These are phyloP conservation scores for Castor canadensis DNA, from an alignment of 2,113 vertebrate species.

Conservation along the genomic window DNA sequence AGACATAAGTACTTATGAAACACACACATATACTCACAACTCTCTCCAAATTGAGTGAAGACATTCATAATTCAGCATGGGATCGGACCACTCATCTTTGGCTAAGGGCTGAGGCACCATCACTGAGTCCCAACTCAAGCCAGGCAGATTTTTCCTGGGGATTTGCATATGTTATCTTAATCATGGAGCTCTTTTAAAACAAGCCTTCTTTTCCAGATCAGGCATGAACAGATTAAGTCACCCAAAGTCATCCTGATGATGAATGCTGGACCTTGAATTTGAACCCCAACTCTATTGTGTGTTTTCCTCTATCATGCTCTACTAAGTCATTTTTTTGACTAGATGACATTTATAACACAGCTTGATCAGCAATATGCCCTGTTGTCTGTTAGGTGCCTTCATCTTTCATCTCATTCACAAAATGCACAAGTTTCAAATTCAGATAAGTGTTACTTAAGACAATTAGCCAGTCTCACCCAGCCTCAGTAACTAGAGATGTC, in stretches of 20 bases:
- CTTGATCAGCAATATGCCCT: neutral
- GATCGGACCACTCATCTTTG: neutral
- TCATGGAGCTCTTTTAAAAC: neutral
- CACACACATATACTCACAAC: neutral
- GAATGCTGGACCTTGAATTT: neutral
- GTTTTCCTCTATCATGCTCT: neutral
- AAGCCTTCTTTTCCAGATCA: neutral
- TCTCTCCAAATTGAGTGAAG: neutral
- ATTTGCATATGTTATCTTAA: neutral
- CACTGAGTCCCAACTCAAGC: neutral
- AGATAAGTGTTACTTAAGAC: neutral
- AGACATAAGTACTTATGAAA: neutral
- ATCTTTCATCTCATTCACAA: neutral
- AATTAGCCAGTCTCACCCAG: neutral
- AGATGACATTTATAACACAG: neutral
- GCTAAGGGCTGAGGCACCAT: neutral
- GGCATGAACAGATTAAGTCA: neutral
- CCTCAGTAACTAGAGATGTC: neutral
- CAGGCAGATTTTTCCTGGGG: neutral
- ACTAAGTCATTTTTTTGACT: neutral
- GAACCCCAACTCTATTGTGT: neutral
- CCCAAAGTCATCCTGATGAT: neutral
- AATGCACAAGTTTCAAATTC: neutral
- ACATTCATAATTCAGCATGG: neutral
- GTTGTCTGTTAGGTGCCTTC: neutral